Base-by-base conservation (phyloP, 1,140 invertebrate species). In the Lethrus apterus region DNA sequence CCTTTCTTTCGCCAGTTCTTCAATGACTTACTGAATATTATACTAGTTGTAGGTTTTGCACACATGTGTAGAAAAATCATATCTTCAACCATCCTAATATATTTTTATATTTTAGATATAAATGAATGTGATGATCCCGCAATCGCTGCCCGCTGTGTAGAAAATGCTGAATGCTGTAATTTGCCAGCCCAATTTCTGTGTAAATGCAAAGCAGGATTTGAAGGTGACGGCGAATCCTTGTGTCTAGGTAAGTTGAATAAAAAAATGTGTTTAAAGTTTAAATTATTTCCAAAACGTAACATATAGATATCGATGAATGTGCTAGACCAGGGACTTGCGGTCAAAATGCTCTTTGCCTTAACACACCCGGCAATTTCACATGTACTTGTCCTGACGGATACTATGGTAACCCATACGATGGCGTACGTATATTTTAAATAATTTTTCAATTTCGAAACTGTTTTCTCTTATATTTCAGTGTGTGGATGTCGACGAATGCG, bases 121-220 rank as follows among this genome's bases (percentile, higher is more conserved):
- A 84, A 95, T 68, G 92, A 95, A 73, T 95, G 92, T 67, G 80
- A 86, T 59, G 85, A 91, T 70, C 89, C 90, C 38, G 69, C 72
- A 33, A 74, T 93, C 50, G 78, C 85, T 31, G 76, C 81, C 20
- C 75, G 86, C 58, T 95, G 92, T 70, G 90, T 92, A 24, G 75
- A 82, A 62, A 93, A 95, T 67, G 86, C 91, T 7, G 90, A 93
- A 66, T 95, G 92, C 68, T 94, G 91, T 60, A 95, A 96, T 74
- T 70, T 95, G 53, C 91, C 91, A 19, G 85, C 90, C 45, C 87
- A 93, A 72, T 95, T 90, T 68, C 79, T 92, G 41, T 96, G 92
- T 72, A 93, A 93, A 73, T 96, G 91, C 70, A 83, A 86, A 57
- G 77, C 87, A 21, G 92, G 91, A 35, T 95, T 83, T 58, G 81